These are phyloP conservation scores for Nothobranchius furzeri DNA, from an alignment of 2,113 vertebrate genomes.

Conservation along the genomic window DNA sequence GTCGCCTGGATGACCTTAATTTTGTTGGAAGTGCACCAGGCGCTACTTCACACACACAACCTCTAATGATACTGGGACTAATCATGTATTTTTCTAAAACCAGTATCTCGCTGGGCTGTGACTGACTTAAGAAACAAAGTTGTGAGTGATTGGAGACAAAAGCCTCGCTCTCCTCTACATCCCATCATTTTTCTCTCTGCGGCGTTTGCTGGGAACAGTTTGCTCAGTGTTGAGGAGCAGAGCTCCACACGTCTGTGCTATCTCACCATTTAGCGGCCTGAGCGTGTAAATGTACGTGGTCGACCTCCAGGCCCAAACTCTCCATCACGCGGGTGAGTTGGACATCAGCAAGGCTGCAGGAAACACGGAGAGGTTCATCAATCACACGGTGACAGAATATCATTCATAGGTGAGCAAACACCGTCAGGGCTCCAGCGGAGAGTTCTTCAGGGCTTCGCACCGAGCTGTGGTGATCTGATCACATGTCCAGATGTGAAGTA, in stretches of 20 bases:
- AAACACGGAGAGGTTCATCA: slow-evolving; percentile 8
- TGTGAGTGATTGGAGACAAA: no score
- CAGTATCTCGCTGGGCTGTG: no score
- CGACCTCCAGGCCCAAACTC: slow-evolving; percentile 17
- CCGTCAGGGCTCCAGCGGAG: neutral
- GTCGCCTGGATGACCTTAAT: neutral
- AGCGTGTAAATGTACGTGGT: neutral
- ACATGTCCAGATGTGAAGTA: slow-evolving; percentile 13
- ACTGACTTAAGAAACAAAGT: no score
- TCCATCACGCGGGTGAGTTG: slow-evolving; percentile 5
- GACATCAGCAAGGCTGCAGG: slow-evolving; percentile 3
- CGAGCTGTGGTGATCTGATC: neutral
- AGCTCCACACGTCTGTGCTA: slow-evolving; percentile 19
- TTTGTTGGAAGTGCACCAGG: neutral
- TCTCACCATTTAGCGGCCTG: slow-evolving; percentile 3
- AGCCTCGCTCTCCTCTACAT: neutral
- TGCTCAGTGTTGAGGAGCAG: slow-evolving; percentile 19
- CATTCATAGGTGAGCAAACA: slow-evolving; percentile 14
- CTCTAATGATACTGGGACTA: no score
- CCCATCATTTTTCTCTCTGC: slow-evolving; percentile 3
- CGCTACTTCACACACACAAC: neutral
- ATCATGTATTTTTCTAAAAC: no score
- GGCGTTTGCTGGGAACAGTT: slow-evolving; percentile 4
- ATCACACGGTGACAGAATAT: slow-evolving; percentile 23
- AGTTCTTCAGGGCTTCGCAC: neutral